Conservation (phyloP, 2,797 vertebrate species). For the Pyrrhura leucotis region DNA sequence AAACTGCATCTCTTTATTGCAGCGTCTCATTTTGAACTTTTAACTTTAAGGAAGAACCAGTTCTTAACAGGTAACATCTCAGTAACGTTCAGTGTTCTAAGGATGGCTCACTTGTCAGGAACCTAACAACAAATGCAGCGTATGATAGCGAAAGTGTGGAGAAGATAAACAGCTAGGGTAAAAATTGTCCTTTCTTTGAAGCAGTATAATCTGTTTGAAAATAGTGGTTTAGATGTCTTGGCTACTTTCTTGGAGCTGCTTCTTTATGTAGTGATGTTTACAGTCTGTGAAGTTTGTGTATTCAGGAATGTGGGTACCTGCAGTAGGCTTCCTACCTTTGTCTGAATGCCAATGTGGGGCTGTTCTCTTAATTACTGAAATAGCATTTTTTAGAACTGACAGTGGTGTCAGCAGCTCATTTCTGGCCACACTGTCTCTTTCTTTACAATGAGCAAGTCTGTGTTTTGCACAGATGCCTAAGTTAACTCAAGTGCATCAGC, state of each 20-base stretch:
- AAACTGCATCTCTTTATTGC: background rate
- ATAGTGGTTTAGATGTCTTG: background rate
- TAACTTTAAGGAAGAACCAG: background rate
- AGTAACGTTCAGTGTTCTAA: background rate
- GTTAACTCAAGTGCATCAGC: background rate
- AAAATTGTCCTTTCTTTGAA: background rate
- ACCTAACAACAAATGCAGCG: background rate
- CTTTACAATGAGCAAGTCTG: background rate
- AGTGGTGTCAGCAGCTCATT: background rate
- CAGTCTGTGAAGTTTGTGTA: background rate
- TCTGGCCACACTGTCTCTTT: background rate
- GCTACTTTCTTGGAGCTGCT: background rate
- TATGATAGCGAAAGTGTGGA: accelerated
- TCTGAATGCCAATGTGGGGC: accelerated
- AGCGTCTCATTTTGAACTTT: background rate
- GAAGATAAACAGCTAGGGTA: background rate
- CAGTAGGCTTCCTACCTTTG: background rate
- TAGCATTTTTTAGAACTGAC: background rate
- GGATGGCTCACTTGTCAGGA: background rate
- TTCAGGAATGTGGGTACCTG: background rate
- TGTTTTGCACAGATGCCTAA: background rate
- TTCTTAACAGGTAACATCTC: background rate
- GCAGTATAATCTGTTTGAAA: background rate
- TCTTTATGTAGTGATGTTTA: background rate
- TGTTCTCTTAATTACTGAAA: background rate